These are phyloP conservation scores for Ctenosaura bakeri DNA, from an alignment of 2,797 vertebrate genomes.

Conservation along the genomic window DNA sequence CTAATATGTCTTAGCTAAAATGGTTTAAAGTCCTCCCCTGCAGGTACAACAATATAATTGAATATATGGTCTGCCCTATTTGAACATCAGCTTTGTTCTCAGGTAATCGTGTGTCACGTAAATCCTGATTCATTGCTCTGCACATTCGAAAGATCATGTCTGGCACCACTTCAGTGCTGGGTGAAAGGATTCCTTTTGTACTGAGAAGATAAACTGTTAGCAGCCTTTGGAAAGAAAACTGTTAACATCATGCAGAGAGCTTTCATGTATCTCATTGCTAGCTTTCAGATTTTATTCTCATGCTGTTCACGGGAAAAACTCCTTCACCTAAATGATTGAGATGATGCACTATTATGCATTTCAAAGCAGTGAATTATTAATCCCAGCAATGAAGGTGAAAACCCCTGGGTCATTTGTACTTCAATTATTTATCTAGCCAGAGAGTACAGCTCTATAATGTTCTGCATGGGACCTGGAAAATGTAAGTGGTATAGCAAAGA, in stretches of 20 bases:
- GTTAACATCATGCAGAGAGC: not conserved
- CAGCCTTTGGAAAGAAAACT: conserved; percentile 8
- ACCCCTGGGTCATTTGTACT: conserved; percentile 33
- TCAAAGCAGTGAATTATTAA: conserved; percentile 45
- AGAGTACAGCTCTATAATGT: conserved; percentile 35
- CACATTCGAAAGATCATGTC: not conserved
- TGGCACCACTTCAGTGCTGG: not conserved
- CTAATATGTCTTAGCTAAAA: not conserved
- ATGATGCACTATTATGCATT: not conserved
- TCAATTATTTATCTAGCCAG: conserved; percentile 30
- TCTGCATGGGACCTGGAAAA: conserved; percentile 2
- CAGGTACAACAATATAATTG: not conserved
- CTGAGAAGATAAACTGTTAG: not conserved
- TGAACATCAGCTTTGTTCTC: not conserved
- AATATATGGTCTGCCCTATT: not conserved
- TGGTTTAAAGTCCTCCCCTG: not conserved
- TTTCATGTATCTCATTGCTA: conserved; percentile 2
- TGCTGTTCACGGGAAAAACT: not conserved
- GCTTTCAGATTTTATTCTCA: conserved; percentile 34
- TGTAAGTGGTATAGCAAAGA: conserved; percentile 6
- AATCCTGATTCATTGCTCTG: not conserved
- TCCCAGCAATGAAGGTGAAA: conserved; percentile 33
- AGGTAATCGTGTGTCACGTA: not conserved
- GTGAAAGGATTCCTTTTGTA: not conserved
- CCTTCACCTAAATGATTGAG: conserved; percentile 31